A percentile compares a stretch with the other conserved stretches of the same genome.
Conservation (phyloP, 1,140 invertebrate genomes). For the Drosophila busckii region DNA sequence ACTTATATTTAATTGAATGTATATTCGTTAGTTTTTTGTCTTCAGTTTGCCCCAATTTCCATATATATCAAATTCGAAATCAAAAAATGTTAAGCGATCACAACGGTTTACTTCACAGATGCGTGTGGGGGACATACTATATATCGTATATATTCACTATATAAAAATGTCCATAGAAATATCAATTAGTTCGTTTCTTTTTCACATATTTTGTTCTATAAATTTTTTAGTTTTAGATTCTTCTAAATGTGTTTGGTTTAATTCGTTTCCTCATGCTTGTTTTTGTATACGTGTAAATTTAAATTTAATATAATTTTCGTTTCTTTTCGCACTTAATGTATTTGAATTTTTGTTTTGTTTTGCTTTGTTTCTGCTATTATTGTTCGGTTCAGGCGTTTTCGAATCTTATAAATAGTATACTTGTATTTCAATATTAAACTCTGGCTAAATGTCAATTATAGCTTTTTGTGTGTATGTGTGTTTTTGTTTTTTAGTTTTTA, state of each 20-base stretch:
- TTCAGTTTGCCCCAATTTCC: conserved; percentile 23
- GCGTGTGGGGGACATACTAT: conserved; percentile 61
- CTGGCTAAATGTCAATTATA: background rate
- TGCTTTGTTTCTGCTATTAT: conserved; percentile 36
- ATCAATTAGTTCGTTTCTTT: conserved; percentile 17
- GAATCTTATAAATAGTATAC: conserved; percentile 34
- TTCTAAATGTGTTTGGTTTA: conserved; percentile 21
- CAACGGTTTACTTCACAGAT: conserved; percentile 73
- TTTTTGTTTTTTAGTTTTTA: conserved; percentile 30
- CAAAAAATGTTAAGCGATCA: conserved; percentile 68
- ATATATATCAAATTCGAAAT: conserved; percentile 40
- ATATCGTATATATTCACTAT: too few relatives aligned
- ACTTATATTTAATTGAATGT: conserved; percentile 36
- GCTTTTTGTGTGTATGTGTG: conserved; percentile 1
- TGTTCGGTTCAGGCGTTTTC: conserved; percentile 42
- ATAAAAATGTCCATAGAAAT: conserved; percentile 63
- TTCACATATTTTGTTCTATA: conserved; percentile 11
- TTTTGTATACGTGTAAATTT: conserved; percentile 19
- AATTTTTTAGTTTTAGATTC: conserved; percentile 2
- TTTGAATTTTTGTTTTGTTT: conserved; percentile 22
- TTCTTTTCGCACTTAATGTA: conserved; percentile 8
- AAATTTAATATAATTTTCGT: conserved; percentile 20
- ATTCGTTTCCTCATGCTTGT: conserved; percentile 14
- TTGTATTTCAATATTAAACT: conserved; percentile 1
- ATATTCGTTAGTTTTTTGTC: conserved; percentile 17